Base-by-base conservation (phyloP, 2,888 invertebrate genomes). In the Ophion costatus region DNA sequence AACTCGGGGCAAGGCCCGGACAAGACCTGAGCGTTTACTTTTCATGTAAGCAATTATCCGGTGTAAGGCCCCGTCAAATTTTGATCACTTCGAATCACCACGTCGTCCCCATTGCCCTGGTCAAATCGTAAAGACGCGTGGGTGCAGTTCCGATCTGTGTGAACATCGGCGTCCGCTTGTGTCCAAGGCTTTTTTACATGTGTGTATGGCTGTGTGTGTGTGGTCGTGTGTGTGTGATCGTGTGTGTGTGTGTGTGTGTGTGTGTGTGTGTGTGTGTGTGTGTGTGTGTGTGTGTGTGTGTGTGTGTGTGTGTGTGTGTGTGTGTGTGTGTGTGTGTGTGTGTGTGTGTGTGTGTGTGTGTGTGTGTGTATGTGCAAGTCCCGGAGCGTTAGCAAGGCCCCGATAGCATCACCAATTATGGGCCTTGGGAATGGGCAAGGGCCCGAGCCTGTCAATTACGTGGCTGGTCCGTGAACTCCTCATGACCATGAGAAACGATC, bases 331-430 rank as follows among this genome's bases (percentile, higher is more conserved):
- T 51, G 14, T 7, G 57, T 86, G 81, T 85, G 82, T 86, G 81
- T 85, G 82, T 86, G 81, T 85, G 82, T 86, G 81, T 85, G 82
- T 86, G 81, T 85, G 82, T 85, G 84, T 86, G 86, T 87, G 87
- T 88, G 69, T 4, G 38, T 51, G 14, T 7, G 57, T 63, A 82
- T 85, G 85, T 84, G 82, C 87, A 85, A 82, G 88, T 80, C 84
- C 85, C 17, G 78, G 73, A 82, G 82, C 78, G 66, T 51, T 66
- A 66, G 61, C 73, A 71, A 75, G 76, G 57, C 51, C 82, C 84
- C 88, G 91, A 91, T 92, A 92, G 89, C 88, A 92, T 92, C 92
- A 90, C 92, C 92, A 92, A 93, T 93, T 93, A 93, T 93, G 91
- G 89, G 83, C 87, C 77, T 10, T 56, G 66, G 84, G 87, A 89